phyloP scores from a whole-genome alignment of 2,113 vertebrate species.

The Anas platyrhynchos region DNA sequence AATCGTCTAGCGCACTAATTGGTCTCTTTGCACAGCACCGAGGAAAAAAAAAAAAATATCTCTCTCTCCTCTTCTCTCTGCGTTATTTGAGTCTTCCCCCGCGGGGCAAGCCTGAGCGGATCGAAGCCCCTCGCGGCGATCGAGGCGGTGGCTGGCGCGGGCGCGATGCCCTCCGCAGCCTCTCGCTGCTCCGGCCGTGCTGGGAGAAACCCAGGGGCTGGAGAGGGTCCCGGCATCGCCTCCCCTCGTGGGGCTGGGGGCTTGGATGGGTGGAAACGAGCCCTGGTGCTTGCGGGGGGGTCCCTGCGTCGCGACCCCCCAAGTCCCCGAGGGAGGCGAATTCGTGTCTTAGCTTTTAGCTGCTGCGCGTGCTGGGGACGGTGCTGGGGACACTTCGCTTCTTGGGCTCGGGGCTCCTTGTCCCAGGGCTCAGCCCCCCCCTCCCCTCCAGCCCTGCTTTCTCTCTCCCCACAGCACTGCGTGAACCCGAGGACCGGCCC shows the following conservation, averaged over 20 bases:
- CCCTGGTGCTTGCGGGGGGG: background rate
- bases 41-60: background rate
- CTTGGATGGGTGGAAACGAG: rapidly evolving
- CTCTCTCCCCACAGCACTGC: background rate
- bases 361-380: background rate
- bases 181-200: rapidly evolving
- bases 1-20: background rate
- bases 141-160: background rate
- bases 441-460: background rate
- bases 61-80: background rate
- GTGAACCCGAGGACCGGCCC: background rate
- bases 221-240: background rate
- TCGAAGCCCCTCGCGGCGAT: background rate
- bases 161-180: background rate
- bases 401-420: rapidly evolving
- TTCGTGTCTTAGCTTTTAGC: rapidly evolving
- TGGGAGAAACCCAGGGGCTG: background rate
- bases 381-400: background rate
- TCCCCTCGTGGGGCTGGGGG: background rate
- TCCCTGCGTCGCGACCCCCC: rapidly evolving
- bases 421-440: background rate
- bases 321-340: background rate
- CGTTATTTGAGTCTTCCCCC: background rate
- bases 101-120: background rate
- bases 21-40: background rate